phyloP scores from a whole-genome alignment of 1,140 invertebrate species.

The Aphidius ervi region DNA sequence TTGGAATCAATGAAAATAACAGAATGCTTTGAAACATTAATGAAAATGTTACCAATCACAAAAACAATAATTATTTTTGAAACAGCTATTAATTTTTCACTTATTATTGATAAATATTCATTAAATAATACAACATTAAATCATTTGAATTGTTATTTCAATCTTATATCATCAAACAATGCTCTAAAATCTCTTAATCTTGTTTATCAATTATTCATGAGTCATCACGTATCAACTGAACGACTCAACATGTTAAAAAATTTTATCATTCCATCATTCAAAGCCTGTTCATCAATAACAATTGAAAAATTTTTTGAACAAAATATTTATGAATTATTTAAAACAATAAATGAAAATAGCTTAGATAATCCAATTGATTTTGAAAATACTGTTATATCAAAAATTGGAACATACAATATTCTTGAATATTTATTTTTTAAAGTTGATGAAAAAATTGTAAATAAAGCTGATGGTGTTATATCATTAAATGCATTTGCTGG shows the following conservation, averaged over 20 bases:
- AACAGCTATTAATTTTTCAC: conserved; percentile 32
- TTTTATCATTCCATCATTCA: conserved; percentile 38
- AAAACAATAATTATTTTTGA: conserved; percentile 39
- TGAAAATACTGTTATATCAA: conserved; percentile 37
- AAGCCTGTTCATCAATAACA: conserved; percentile 24
- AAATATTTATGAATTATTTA: conserved; percentile 32
- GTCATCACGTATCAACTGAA: conserved; percentile 6
- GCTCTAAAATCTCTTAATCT: conserved; percentile 33
- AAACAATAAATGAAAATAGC: conserved; percentile 12
- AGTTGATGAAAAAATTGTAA: conserved; percentile 24
- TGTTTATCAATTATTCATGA: conserved; percentile 35
- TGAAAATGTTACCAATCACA: conserved; percentile 36
- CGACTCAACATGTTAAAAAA: conserved; percentile 36
- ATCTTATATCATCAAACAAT: conserved; percentile 23
- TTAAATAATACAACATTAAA: conserved; percentile 32
- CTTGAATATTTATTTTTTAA: conserved; percentile 39
- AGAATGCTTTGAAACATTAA: conserved; percentile 38
- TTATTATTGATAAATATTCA: conserved; percentile 33
- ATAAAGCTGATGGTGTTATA: conserved; percentile 20
- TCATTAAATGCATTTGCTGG: conserved; percentile 21
- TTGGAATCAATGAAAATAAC: conserved; percentile 27
- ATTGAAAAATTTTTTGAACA: conserved; percentile 39
- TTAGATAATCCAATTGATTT: conserved; percentile 20
- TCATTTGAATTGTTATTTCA: conserved; percentile 34
- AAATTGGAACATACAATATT: conserved; percentile 42